A percentile compares a stretch with the other conserved stretches of the same genome.
phyloP scores from a whole-genome alignment of 2,797 vertebrate genomes.

The Uromys caudimaculatus region DNA sequence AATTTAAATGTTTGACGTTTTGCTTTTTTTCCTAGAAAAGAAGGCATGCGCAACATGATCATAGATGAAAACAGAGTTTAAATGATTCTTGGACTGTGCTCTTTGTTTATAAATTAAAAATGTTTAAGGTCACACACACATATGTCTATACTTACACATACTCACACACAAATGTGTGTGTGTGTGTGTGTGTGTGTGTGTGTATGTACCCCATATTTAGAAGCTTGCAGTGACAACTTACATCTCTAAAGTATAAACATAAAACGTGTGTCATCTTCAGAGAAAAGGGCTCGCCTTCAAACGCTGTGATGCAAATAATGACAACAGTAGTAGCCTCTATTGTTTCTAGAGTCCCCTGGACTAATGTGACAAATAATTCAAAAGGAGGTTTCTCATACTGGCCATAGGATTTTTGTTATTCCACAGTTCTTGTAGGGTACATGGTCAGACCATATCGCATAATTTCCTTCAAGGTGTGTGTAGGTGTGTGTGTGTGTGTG shows the following conservation, averaged over 20 bases:
- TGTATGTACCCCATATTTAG: background rate
- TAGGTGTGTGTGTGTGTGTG: background rate
- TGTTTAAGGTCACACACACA: background rate
- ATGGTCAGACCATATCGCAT: background rate
- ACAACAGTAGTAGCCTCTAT: background rate
- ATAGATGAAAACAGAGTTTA: slow-evolving; percentile 17
- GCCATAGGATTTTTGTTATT: background rate
- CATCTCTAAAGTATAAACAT: slow-evolving; percentile 20
- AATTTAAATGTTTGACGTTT: slow-evolving; percentile 14
- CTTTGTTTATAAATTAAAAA: background rate
- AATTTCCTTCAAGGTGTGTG: background rate
- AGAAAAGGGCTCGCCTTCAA: background rate
- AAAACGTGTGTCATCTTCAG: background rate
- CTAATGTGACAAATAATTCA: background rate
- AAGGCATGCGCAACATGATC: background rate
- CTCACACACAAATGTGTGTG: no score
- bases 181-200: no score
- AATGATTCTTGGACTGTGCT: background rate
- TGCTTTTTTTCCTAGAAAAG: background rate
- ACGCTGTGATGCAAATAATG: background rate
- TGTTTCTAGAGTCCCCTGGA: background rate
- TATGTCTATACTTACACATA: no score
- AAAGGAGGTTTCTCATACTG: background rate
- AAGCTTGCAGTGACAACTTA: background rate
- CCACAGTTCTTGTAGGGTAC: background rate